phyloP scores from a whole-genome alignment of 2,113 vertebrate genomes.

The Halcyon malimbica region DNA sequence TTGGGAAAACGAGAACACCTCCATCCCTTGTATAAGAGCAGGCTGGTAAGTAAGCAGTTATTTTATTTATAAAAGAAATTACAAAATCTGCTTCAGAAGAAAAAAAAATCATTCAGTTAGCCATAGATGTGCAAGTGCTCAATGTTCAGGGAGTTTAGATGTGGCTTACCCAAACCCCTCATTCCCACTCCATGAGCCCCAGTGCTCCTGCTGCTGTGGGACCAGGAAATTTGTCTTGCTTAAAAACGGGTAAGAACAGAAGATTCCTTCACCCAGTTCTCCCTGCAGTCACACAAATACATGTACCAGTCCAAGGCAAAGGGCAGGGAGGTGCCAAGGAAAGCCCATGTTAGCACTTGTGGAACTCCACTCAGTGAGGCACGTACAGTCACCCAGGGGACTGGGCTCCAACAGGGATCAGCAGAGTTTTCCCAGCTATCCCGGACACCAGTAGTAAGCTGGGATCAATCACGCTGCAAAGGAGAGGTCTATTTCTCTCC shows the following conservation, averaged over 20 bases:
- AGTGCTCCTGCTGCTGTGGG: background rate
- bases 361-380: background rate
- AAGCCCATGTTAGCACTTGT: background rate
- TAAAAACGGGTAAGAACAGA: background rate
- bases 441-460: background rate
- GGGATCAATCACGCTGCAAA: background rate
- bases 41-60: background rate
- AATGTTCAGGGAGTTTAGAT: background rate
- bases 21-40: background rate
- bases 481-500: background rate
- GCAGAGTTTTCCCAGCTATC: background rate
- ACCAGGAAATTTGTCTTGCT: background rate
- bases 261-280: background rate
- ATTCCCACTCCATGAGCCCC: background rate
- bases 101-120: background rate
- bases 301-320: background rate
- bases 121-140: background rate
- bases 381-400: background rate
- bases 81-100: background rate
- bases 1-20: background rate
- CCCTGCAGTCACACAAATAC: background rate
- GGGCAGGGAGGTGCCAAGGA: background rate
- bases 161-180: background rate
- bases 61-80: background rate
- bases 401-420: background rate